A percentile compares a stretch with the other conserved stretches of the same genome.
These are phyloP conservation scores for Argopecten irradians DNA, from an alignment of 1,140 invertebrate species.

Conservation along the genomic window DNA sequence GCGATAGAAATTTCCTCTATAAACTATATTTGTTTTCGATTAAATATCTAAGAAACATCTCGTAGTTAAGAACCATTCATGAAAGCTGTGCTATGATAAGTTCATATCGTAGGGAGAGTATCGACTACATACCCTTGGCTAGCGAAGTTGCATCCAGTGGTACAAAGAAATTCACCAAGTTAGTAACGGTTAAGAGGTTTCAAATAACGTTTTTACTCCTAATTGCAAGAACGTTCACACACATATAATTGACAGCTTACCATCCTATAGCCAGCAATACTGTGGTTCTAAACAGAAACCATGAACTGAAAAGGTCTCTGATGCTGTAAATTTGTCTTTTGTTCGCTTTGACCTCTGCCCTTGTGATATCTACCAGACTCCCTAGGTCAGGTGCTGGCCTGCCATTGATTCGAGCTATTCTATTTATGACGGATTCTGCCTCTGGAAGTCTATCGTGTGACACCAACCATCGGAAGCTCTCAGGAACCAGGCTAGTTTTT, in stretches of 20 bases:
- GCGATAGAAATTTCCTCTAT: too few relatives aligned
- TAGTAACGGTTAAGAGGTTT: too few relatives aligned
- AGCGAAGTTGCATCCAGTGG: too few relatives aligned
- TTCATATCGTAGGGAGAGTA: too few relatives aligned
- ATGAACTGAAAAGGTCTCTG: conserved; percentile 14
- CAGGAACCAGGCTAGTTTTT: conserved; percentile 55
- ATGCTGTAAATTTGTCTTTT: conserved; percentile 28
- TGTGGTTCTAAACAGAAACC: not conserved
- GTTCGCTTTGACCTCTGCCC: not conserved
- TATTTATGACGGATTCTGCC: conserved; percentile 52
- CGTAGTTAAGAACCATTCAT: too few relatives aligned
- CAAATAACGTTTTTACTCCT: too few relatives aligned
- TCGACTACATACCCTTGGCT: too few relatives aligned
- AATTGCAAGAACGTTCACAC: too few relatives aligned
- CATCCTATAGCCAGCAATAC: conserved; percentile 32
- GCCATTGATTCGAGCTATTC: conserved; percentile 54
- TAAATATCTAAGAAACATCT: too few relatives aligned
- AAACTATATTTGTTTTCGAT: too few relatives aligned
- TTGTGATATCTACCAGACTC: conserved; percentile 3
- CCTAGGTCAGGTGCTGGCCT: conserved; percentile 33
- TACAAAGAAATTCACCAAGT: too few relatives aligned
- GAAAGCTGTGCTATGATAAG: too few relatives aligned
- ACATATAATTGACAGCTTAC: not conserved
- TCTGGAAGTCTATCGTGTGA: conserved; percentile 52
- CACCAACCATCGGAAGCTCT: conserved; percentile 61